Percentiles rank a stretch among this genome's conserved stretches.
Evolutionary conservation across 37 sponge, comb jelly and placozoan species (phyloP).

Genomic region (Beroe forskalii): DNA sequence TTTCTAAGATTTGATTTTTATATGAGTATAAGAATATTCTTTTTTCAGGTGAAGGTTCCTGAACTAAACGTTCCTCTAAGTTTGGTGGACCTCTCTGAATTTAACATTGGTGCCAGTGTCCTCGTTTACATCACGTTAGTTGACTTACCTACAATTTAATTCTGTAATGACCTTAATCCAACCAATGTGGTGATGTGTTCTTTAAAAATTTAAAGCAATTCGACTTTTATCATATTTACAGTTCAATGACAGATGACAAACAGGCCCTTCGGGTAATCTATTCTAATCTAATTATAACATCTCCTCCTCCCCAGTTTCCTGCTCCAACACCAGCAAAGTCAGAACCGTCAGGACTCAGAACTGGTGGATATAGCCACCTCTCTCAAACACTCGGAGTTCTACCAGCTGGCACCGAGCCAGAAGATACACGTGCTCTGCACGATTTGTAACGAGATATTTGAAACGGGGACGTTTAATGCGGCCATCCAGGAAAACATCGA

Average conservation of each 20-base stretch:
- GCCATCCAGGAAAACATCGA: constrained; percentile 46
- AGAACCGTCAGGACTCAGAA: constrained; percentile 2
- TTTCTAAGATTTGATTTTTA: no score
- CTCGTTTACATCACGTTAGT: constrained; percentile 53
- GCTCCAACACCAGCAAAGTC: not conserved
- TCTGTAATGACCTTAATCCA: no score
- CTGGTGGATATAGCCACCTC: not conserved
- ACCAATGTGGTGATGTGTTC: no score
- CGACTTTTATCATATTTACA: no score
- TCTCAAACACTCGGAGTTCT: constrained; percentile 18
- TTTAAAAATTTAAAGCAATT: no score
- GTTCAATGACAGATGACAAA: no score
- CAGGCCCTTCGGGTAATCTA: no score
- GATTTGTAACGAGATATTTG: not conserved
- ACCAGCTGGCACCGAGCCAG: constrained; percentile 10
- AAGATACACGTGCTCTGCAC: constrained; percentile 8
- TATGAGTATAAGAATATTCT: no score
- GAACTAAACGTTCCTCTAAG: constrained; percentile 1
- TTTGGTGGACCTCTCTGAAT: constrained; percentile 27
- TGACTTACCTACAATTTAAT: no score
- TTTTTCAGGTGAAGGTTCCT: constrained; percentile 20
- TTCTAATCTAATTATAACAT: not conserved
- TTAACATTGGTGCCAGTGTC: constrained; percentile 15
- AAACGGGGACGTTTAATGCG: constrained; percentile 31
- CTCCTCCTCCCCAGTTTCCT: not conserved